Evolutionary conservation across 2,888 invertebrate genomes (phyloP).

Genomic region (Trichacis sp.): DNA sequence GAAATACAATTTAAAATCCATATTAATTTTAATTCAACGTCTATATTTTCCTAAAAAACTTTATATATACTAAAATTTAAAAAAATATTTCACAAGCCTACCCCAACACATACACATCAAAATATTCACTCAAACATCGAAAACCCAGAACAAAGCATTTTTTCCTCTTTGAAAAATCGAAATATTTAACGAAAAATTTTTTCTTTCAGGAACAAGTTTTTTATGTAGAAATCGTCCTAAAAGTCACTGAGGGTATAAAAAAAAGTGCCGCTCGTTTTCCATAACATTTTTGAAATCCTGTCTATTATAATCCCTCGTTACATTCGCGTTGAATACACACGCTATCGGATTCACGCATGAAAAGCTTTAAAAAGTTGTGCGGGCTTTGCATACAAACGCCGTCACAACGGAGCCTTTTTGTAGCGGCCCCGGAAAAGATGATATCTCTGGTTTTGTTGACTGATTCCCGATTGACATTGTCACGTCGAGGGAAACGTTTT

Average conservation of each 20-base stretch:
- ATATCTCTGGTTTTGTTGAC: conserved; percentile 25
- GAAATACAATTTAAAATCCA: too few species aligned
- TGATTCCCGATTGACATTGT: conserved; percentile 24
- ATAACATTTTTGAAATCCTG: background rate
- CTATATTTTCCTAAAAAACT: too few species aligned
- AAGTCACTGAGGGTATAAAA: conserved; percentile 28
- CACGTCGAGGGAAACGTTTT: background rate
- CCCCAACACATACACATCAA: too few species aligned
- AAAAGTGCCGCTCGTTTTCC: conserved; percentile 21
- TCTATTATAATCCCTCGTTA: conserved; percentile 27
- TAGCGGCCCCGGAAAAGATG: conserved; percentile 15
- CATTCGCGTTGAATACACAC: conserved; percentile 28
- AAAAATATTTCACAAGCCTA: too few species aligned
- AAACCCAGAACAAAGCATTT: too few species aligned
- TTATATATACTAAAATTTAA: too few species aligned
- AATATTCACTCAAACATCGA: too few species aligned
- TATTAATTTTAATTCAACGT: too few species aligned
- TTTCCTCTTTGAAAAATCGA: too few species aligned
- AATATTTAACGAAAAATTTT: too few species aligned
- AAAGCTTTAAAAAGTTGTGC: conserved; percentile 29
- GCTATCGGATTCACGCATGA: conserved; percentile 36
- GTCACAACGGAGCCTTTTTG: conserved; percentile 23
- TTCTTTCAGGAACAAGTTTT: too few species aligned
- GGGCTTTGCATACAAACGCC: conserved; percentile 24
- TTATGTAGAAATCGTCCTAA: too few species aligned